Evolutionary conservation across 2,888 invertebrate genomes (phyloP), one percentile per base, ranked within the genome.

Genomic region (Athripsodes cinereus): DNA sequence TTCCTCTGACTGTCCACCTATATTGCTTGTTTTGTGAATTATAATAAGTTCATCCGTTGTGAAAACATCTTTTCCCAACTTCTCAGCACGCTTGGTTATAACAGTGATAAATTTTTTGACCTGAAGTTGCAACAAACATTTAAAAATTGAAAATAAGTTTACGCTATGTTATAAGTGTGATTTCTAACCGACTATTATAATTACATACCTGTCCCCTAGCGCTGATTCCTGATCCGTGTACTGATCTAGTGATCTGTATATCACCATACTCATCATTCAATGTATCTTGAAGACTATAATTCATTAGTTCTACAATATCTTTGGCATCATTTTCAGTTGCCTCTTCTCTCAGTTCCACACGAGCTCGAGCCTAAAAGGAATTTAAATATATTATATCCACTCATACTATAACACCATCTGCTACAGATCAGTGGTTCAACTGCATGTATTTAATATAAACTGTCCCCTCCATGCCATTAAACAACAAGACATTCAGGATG

Each of bases 231-330:
- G 87, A 84, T 1, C 87, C 87, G 67, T 87, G 85, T 66, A 86
- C 86, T 2, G 88, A 88, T 51, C 82, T 75, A 1, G 82, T 82
- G 19, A 80, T 67, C 69, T 81, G 80, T 62, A 88, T 75, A 55
- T 80, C 75, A 1, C 88, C 88, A 65, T 80, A 81, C 68, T 88
- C 84, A 67, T 90, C 86, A 48, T 86, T 84, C 68, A 85, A 87
- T 1, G 88, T 85, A 69, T 92, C 90, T 26, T 86, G 77, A 68
- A 92, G 79, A 70, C 89, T 91, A 70, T 86, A 84, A 67, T 87
- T 86, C 73, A 94, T 83, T 55, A 97, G 81, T 69, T 92, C 90
- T 35, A 96, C 81, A 31, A 95, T 86, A 70, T 96, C 94, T 61
- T 81, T 74, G 0, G 95, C 96, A 74, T 97, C 96, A 55, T 81